These are phyloP conservation scores for Fissipunctia ypsillon DNA, from an alignment of 2,888 invertebrate genomes.

Conservation along the genomic window DNA sequence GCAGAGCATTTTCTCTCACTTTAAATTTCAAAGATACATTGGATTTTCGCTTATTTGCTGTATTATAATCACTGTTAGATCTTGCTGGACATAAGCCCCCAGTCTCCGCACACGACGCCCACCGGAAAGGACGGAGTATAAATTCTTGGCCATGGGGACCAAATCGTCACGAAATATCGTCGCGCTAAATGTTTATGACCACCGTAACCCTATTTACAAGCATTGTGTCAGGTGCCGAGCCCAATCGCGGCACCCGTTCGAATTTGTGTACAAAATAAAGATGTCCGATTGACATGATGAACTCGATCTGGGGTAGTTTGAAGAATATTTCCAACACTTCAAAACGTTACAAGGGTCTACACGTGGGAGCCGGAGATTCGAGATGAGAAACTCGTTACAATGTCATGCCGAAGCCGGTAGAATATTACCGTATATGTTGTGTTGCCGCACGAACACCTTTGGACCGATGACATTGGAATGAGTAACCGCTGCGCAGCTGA, in stretches of 20 bases:
- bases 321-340: not conserved
- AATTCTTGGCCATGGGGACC: constrained; percentile 42
- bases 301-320: constrained; percentile 9
- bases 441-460: constrained; percentile 43
- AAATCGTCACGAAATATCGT: constrained; percentile 45
- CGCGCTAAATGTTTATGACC: constrained; percentile 43
- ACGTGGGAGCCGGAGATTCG: constrained; percentile 23
- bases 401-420: constrained; percentile 35
- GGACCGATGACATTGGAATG: constrained; percentile 52
- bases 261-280: constrained; percentile 45
- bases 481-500: constrained; percentile 33
- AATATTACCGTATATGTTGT: constrained; percentile 50
- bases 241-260: constrained; percentile 1
- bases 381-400: constrained; percentile 46
- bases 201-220: constrained; percentile 40
- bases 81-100: constrained; percentile 1
- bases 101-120: constrained; percentile 1
- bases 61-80: not conserved
- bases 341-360: constrained; percentile 8
- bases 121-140: constrained; percentile 43
- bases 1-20: constrained; percentile 9
- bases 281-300: constrained; percentile 29
- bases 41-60: not conserved
- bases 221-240: constrained; percentile 16
- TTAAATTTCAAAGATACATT: not conserved